A percentile compares a stretch with the other conserved stretches of the same genome.
phyloP scores from a whole-genome alignment of 2,888 invertebrate genomes.

The Epinotia demarniana region DNA sequence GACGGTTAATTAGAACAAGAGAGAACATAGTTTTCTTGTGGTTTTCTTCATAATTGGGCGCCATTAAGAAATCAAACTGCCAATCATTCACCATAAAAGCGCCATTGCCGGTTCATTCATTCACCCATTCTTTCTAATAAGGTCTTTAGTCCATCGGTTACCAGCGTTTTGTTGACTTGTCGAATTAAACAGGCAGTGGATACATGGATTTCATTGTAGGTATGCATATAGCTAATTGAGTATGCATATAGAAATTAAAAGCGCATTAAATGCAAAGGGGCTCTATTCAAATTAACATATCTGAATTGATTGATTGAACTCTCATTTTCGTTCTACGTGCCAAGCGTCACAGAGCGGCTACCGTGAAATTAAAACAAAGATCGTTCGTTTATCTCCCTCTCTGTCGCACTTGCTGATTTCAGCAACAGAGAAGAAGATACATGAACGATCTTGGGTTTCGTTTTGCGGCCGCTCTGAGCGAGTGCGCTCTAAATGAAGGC shows the following conservation, averaged over 20 bases:
- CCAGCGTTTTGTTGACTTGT: neutral
- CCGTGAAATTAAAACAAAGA: too few species aligned
- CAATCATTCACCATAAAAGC: slow-evolving; percentile 42
- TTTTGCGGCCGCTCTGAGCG: too few species aligned
- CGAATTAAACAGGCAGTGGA: neutral
- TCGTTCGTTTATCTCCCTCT: too few species aligned
- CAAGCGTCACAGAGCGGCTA: too few species aligned
- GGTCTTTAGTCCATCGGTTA: slow-evolving; percentile 10
- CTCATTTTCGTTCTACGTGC: too few species aligned
- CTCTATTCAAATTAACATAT: neutral
- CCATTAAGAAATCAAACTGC: slow-evolving; percentile 22
- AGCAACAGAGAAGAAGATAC: too few species aligned
- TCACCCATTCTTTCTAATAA: slow-evolving; percentile 22
- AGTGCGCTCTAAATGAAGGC: too few species aligned
- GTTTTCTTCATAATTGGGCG: slow-evolving; percentile 35
- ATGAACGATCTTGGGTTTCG: too few species aligned
- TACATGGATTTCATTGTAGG: neutral
- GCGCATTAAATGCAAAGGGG: neutral
- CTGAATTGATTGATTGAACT: neutral
- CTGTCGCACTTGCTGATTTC: too few species aligned
- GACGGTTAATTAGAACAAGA: slow-evolving; percentile 28
- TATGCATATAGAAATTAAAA: neutral
- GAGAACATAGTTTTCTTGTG: slow-evolving; percentile 35
- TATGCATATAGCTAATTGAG: neutral
- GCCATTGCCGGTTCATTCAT: slow-evolving; percentile 26